Evolutionary conservation across 2,888 invertebrate species (phyloP), one percentile per base, ranked within the genome.

Genomic region (Phortica magna): DNA sequence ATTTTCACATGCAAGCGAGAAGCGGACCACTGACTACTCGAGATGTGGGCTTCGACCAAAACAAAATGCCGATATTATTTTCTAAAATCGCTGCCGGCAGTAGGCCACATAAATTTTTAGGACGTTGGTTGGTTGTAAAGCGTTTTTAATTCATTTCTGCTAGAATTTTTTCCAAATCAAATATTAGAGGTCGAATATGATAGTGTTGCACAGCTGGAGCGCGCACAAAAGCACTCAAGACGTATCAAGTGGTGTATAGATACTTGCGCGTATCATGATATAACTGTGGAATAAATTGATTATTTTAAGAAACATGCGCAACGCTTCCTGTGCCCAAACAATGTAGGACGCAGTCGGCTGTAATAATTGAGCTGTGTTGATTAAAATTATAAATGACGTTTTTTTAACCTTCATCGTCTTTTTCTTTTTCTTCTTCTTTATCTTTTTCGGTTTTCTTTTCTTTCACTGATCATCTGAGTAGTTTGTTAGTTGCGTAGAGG

Each of bases 41-140:
- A 78, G 73, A 9, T 39, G 57, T 59, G 68, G 67, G 70, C 67
- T 75, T n/a, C 53, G 57, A 42, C 64, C 77, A 59, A 57, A 48
- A 74, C 67, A 43, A 10, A 3, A 39, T 57, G 39, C 22, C 39
- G 65, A 43, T 57, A 3, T 79, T 84, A 78, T 80, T 43, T 76
- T 84, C 80, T 81, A 79, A 79, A 82, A 76, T 77, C n/a, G 86
- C 85, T 85, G 77, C 76, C 77, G 82, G 89, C 83, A 85, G 78
- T 89, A 81, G 87, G 86, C 82, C 87, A 88, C 83, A 82, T 83
- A 82, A 79, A 17, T 61, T 61, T 61, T 61, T 22, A 10, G 61
- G 61, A 7, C 19, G 7, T 61, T 19, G 4, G 22, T 61, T 61
- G 48, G 14, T 7, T 7, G 48, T 48, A 22, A 61, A 61, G 61